These are phyloP conservation scores for Tillus elongatus DNA, from an alignment of 2,888 invertebrate genomes.

Conservation along the genomic window DNA sequence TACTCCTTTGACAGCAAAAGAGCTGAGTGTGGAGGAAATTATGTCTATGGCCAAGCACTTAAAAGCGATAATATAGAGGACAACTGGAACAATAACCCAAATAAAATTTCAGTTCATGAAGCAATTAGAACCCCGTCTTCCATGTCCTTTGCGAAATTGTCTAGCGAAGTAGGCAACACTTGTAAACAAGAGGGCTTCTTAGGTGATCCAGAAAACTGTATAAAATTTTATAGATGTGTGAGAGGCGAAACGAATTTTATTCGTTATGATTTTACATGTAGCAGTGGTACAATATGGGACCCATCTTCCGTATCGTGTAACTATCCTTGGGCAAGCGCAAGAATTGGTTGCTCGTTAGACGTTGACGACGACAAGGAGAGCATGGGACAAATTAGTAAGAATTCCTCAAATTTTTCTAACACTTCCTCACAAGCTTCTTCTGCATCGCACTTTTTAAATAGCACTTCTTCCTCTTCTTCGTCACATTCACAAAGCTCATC, in stretches of 20 bases:
- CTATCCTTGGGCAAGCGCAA: constrained; percentile 51
- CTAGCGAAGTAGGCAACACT: background rate
- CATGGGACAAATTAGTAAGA: background rate
- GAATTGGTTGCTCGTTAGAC: background rate
- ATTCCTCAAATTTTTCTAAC: background rate
- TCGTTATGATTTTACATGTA: constrained; percentile 64
- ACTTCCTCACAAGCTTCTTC: background rate
- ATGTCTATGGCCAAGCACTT: background rate
- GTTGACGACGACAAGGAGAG: background rate
- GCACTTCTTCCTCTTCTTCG: background rate
- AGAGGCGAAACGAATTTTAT: constrained; percentile 50
- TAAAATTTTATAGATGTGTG: constrained; percentile 70
- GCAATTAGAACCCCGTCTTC: background rate
- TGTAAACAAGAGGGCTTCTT: constrained; percentile 63
- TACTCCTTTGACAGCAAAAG: background rate
- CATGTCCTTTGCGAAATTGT: background rate
- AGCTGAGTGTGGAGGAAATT: constrained; percentile 1
- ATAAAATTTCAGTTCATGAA: too few relatives aligned
- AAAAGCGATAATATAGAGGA: too few relatives aligned
- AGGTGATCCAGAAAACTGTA: constrained; percentile 58
- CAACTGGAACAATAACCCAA: too few relatives aligned
- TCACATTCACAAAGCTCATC: constrained; percentile 2
- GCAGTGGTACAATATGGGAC: constrained; percentile 72
- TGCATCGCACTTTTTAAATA: background rate
- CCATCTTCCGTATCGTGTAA: constrained; percentile 59